phyloP scores from a whole-genome alignment of 2,797 vertebrate genomes.

The Myripristis jacobus region DNA sequence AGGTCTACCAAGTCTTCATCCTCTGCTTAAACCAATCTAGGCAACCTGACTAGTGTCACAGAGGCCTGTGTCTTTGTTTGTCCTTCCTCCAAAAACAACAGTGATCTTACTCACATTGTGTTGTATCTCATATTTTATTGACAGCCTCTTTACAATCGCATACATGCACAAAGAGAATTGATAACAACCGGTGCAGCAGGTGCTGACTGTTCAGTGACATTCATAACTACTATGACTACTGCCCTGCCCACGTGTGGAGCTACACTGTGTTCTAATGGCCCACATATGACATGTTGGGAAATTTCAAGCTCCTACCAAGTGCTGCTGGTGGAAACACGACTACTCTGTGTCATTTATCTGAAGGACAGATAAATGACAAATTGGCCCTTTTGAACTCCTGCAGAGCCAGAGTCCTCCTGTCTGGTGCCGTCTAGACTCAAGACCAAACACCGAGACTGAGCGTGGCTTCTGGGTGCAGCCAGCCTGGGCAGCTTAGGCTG shows the following conservation, averaged over 20 bases:
- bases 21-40: too few species aligned
- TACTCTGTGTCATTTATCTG: neutral
- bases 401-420: neutral
- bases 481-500: too few species aligned
- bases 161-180: neutral
- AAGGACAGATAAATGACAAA: neutral
- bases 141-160: neutral
- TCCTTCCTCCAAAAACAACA: too few species aligned
- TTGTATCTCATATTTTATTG: too few species aligned
- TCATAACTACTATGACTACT: neutral
- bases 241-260: slow-evolving; percentile 1
- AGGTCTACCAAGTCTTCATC: too few species aligned
- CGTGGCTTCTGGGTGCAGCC: too few species aligned
- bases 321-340: slow-evolving; percentile 41
- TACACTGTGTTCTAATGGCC: neutral
- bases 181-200: too few species aligned
- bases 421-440: neutral
- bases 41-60: too few species aligned
- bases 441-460: slow-evolving; percentile 31
- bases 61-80: too few species aligned
- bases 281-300: neutral
- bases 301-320: neutral
- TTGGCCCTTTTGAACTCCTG: neutral
- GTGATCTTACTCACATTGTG: too few species aligned
- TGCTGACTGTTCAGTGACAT: slow-evolving; percentile 16